Conservation (phyloP, 2,113 vertebrate species). For the Tragulus kanchil region DNA sequence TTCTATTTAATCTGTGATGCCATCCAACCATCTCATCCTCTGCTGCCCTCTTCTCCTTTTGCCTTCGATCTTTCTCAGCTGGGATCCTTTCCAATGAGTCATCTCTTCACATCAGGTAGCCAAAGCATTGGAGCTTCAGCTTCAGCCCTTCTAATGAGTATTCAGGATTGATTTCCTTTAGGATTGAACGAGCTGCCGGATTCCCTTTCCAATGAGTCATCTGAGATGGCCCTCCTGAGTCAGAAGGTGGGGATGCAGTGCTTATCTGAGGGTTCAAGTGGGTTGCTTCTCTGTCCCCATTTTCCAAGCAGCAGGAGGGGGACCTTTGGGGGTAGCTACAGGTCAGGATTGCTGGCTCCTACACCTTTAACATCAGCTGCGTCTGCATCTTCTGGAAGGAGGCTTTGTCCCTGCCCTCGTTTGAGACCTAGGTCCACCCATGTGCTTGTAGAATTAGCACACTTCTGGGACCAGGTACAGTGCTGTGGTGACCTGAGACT, state of each 20-base stretch:
- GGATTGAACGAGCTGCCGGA: too few relatives aligned
- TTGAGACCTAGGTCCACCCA: background rate
- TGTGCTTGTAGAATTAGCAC: too few relatives aligned
- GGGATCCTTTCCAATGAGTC: background rate
- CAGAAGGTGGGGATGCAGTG: background rate
- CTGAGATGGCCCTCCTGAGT: background rate
- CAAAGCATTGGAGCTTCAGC: background rate
- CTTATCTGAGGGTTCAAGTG: background rate
- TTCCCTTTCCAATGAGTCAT: too few relatives aligned
- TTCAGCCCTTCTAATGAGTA: background rate
- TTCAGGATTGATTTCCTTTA: background rate
- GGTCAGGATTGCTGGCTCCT: background rate
- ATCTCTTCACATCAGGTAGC: background rate
- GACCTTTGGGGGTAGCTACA: background rate
- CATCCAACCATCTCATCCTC: background rate
- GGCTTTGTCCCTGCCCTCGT: background rate
- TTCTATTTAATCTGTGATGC: background rate
- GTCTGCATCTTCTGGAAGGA: background rate
- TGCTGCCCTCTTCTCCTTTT: background rate
- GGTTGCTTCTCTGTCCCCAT: background rate
- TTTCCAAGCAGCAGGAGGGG: background rate
- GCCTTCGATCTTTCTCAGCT: background rate
- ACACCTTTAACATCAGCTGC: background rate
- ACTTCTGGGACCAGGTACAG: rapidly evolving
- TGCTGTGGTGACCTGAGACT: background rate